Evolutionary conservation across 2,113 vertebrate species (phyloP), one percentile per base, ranked within the genome.

Genomic region (Colistium nudipinnis): DNA sequence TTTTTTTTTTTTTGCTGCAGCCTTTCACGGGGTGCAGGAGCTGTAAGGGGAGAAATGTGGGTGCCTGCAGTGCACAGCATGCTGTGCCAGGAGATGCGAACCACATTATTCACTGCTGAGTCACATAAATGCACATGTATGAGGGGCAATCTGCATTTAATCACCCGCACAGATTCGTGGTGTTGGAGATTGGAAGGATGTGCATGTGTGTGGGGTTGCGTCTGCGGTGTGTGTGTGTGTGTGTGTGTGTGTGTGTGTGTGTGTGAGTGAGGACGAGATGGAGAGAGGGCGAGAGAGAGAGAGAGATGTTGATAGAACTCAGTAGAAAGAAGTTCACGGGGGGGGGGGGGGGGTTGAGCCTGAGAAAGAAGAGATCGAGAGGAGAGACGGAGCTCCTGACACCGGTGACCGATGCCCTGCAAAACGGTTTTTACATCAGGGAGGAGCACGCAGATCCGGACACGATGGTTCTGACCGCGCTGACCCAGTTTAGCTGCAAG

Each of bases 401-500:
- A 65, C 55, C 57, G 11, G 17, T 33, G 55, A 82, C 45, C 52
- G 78, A 89, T 60, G 74, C 79, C 31, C 63, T 60, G 45, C 11
- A 57, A 17, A 62, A 75, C 41, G 14, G 33, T 39, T 67, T 49
- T 54, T 38, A n/a, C 1, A 6, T 30, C 41, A 10, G 53, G 45
- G 49, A 76, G 30, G 38, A 56, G 69, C 47, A 59, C 65, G 54
- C 55, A 22, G 14, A 35, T 47, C 54, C 53, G 12, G 76, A 60
- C 79, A 74, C 70, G 48, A 90, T 90, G 90, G 88, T 91, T 84
- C 85, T 87, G 74, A 87, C 80, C 57, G 84, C 83, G 55, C 74
- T 89, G 80, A 90, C 80, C 73, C 89, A 88, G 62, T 88, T 91
- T 78, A 82, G 79, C 7, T 87, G 83, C 60, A 90, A 91, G 88